A percentile compares a stretch with the other conserved stretches of the same genome.
These are phyloP conservation scores for Apteryx mantelli DNA, from an alignment of 2,113 vertebrate genomes.

Conservation along the genomic window DNA sequence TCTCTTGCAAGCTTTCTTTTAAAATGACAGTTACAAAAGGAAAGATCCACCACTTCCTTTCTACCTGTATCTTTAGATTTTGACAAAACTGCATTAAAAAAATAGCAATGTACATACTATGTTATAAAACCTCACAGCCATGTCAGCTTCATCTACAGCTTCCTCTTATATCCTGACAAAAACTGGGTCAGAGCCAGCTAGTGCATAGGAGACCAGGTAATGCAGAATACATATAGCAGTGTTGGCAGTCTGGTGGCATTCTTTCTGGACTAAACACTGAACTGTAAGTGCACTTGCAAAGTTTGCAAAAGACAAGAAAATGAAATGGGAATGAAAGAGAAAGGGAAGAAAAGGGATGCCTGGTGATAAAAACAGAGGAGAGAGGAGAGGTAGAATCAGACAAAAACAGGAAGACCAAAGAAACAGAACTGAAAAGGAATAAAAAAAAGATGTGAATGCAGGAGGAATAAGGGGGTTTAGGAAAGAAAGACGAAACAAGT, in stretches of 20 bases:
- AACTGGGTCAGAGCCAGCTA: neutral
- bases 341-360: neutral
- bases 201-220: neutral
- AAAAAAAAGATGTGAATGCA: neutral
- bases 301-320: neutral
- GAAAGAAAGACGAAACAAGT: neutral
- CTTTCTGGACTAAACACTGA: neutral
- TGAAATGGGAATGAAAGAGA: neutral
- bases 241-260: neutral
- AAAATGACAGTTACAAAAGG: neutral
- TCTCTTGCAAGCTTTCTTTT: neutral
- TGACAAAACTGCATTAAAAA: neutral
- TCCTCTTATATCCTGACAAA: neutral
- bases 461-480: neutral
- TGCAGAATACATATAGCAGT: neutral
- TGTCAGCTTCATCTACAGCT: neutral
- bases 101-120: neutral
- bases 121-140: neutral
- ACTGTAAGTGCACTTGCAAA: neutral
- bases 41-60: neutral
- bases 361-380: neutral
- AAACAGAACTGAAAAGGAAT: neutral
- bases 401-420: neutral
- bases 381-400: neutral
- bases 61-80: neutral